Evolutionary conservation across 2,888 invertebrate genomes (phyloP), one percentile per base, ranked within the genome.

Genomic region (Deilephila elpenor): DNA sequence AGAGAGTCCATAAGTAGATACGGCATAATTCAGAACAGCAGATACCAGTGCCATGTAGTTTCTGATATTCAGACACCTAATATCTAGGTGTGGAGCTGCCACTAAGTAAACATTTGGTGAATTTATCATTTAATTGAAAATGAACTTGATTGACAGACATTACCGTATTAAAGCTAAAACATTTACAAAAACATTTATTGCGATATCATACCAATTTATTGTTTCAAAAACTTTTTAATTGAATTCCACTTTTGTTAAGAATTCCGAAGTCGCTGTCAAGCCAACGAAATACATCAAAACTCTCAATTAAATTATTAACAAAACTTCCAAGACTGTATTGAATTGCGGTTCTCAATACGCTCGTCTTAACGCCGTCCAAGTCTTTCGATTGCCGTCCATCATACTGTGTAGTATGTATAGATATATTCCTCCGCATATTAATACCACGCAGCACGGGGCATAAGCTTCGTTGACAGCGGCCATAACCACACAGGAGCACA

Each of bases 401-500:
- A 84, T 83, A 73, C 78, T 76, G 72, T 83, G 86, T 61, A 90
- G 75, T 32, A 82, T 77, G 37, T 79, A 87, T 61, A 86, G 85
- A 74, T 93, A 92, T 8, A 80, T 62, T 5, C 75, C 71, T n/a
- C 86, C 79, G 34, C 77, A 74, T 4, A 82, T 5, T 3, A 86
- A 70, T 19, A 89, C 84, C 7, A 83, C 6, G 19, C 71, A 77
- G 2, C 86, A 79, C 17, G 88, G 73, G 0, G 74, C 2, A 53
- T 84, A 82, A 0, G 84, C 80, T 0, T 84, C 78, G 74, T 88
- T 89, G 3, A 87, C 75, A 0, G 79, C 74, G 0, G 89, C 87
- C 79, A 93, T 80, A 11, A 86, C 60, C 3, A 88, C 76, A 62
- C 85, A 87, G 1, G 86, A 80, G 3, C 78, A 74, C 1, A 89